phyloP scores from a whole-genome alignment of 1,140 invertebrate genomes.

The Aricia agestis region DNA sequence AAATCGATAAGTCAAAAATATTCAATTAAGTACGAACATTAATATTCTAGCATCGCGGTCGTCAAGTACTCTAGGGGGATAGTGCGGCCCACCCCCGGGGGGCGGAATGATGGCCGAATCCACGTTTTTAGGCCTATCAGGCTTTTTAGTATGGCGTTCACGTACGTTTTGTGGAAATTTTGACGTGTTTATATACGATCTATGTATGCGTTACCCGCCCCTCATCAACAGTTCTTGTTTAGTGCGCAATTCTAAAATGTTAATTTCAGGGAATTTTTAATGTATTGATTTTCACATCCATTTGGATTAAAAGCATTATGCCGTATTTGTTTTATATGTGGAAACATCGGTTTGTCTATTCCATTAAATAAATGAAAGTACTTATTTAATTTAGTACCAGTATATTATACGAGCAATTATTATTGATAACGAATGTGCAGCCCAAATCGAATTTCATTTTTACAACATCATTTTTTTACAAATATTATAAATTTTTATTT shows the following conservation, averaged over 20 bases:
- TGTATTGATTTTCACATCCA: not conserved
- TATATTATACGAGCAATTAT: not conserved
- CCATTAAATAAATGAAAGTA: not conserved
- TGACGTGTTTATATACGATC: conserved; percentile 55
- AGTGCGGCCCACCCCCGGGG: conserved; percentile 44
- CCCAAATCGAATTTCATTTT: not conserved
- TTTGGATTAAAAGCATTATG: not conserved
- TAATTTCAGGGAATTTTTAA: not conserved
- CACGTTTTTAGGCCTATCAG: conserved; percentile 71
- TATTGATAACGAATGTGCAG: not conserved
- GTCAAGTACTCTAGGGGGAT: conserved; percentile 58
- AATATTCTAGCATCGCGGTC: conserved; percentile 68
- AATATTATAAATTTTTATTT: too few relatives aligned
- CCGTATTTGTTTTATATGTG: not conserved
- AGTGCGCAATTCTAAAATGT: conserved; percentile 1
- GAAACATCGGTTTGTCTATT: not conserved
- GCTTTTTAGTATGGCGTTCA: conserved; percentile 63
- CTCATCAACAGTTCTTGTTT: conserved; percentile 14
- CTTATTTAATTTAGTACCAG: not conserved
- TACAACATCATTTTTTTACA: not conserved
- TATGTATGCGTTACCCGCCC: conserved; percentile 35
- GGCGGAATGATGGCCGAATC: conserved; percentile 56
- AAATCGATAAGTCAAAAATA: conserved; percentile 54
- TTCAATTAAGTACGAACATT: conserved; percentile 68
- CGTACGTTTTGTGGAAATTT: conserved; percentile 55